Evolutionary conservation across 2,888 invertebrate species (phyloP).

Genomic region (Orthosia incerta): DNA sequence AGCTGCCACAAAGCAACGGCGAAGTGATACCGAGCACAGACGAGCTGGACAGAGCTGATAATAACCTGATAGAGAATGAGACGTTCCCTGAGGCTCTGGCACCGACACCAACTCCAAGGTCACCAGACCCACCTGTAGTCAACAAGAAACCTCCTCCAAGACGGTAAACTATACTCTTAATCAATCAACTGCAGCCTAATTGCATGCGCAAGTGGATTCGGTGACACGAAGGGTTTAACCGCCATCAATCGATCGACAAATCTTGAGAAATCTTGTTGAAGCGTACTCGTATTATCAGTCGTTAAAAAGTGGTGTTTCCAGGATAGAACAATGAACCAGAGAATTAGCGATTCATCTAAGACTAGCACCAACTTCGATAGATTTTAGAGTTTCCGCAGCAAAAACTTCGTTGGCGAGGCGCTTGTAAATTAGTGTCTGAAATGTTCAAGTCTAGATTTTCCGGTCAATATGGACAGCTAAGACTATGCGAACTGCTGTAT

Average conservation of each 20-base stretch:
- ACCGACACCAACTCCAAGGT: slow-evolving; percentile 82
- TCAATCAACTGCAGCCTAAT: neutral
- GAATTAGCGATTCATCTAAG: neutral
- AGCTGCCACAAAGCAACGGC: slow-evolving; percentile 80
- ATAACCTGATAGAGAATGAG: slow-evolving; percentile 83
- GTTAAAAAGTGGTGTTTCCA: too few species aligned
- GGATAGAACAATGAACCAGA: neutral
- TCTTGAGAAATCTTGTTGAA: too few species aligned
- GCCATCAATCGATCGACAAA: too few species aligned
- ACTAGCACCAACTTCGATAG: neutral
- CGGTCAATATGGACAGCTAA: neutral
- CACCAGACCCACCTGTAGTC: slow-evolving; percentile 74
- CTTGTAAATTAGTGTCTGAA: neutral
- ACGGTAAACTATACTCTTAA: slow-evolving; percentile 60
- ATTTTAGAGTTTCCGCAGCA: neutral
- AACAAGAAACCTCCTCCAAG: slow-evolving; percentile 70
- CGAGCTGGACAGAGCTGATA: slow-evolving; percentile 77
- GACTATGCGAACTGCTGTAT: neutral
- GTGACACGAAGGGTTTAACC: too few species aligned
- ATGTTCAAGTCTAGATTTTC: neutral
- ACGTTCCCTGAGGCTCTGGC: slow-evolving; percentile 87
- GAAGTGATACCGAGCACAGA: slow-evolving; percentile 73
- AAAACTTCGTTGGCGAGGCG: neutral
- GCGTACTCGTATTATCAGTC: too few species aligned
- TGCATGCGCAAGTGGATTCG: too few species aligned